Percentiles rank a stretch among this genome's conserved stretches.
phyloP scores from a whole-genome alignment of 2,113 vertebrate species.

The Kryptolebias marmoratus region DNA sequence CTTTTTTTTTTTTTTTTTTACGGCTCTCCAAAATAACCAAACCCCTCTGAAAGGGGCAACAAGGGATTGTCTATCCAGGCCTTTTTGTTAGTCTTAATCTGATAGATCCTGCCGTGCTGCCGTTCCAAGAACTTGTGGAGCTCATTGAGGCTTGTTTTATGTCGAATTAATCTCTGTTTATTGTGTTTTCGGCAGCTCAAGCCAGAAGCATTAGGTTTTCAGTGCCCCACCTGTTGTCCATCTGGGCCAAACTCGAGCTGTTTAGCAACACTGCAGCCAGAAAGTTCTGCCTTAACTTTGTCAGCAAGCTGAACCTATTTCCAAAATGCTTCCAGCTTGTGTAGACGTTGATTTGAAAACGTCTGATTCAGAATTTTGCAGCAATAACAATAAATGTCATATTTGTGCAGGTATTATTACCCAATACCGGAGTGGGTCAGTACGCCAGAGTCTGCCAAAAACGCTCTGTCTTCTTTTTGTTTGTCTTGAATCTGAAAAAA shows the following conservation, averaged over 20 bases:
- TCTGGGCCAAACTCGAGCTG: background rate
- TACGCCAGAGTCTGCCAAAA: background rate
- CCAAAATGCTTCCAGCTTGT: background rate
- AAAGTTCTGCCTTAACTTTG: too few relatives aligned
- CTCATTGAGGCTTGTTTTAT: background rate
- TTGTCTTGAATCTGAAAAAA: background rate
- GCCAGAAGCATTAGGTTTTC: background rate
- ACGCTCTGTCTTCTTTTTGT: background rate
- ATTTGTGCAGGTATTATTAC: background rate
- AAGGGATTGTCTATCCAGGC: slow-evolving; percentile 6
- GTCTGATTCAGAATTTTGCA: background rate
- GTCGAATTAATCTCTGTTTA: slow-evolving; percentile 6
- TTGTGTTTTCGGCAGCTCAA: background rate
- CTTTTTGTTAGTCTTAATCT: background rate
- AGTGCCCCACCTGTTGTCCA: background rate
- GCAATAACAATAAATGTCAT: background rate
- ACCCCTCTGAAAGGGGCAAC: background rate
- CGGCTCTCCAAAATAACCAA: too few relatives aligned
- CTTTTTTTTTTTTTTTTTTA: too few relatives aligned
- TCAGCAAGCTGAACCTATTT: background rate
- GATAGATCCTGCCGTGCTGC: background rate
- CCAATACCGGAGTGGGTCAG: background rate
- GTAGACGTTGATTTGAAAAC: background rate
- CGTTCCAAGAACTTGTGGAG: slow-evolving; percentile 16
- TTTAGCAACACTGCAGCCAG: background rate